Percentiles rank a stretch among this genome's conserved stretches.
Conservation (phyloP, 2,113 vertebrate genomes). For the Dunckerocampus dactyliophorus region DNA sequence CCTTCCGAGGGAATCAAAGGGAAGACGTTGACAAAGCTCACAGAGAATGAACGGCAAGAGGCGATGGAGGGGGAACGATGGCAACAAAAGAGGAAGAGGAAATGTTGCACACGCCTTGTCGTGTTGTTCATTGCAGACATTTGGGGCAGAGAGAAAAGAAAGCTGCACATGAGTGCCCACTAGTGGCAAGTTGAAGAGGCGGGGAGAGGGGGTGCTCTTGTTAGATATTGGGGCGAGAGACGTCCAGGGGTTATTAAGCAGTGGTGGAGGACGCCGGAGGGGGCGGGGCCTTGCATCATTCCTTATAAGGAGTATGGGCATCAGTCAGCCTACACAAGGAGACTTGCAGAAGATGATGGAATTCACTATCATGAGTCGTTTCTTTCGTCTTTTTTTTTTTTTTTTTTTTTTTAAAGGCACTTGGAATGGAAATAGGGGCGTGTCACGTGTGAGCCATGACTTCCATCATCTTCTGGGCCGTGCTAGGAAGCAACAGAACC, state of each 20-base stretch:
- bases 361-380: slow-evolving; percentile 74
- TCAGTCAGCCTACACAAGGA: slow-evolving; percentile 75
- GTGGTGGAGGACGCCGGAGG: slow-evolving; percentile 26
- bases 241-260: slow-evolving; percentile 51
- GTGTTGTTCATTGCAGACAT: slow-evolving; percentile 78
- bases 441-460: slow-evolving; percentile 65
- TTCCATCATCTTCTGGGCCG: slow-evolving; percentile 90
- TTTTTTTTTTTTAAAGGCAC: neutral
- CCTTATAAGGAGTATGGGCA: slow-evolving; percentile 29
- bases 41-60: slow-evolving; percentile 32
- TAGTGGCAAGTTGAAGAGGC: slow-evolving; percentile 24
- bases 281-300: slow-evolving; percentile 38
- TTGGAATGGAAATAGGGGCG: slow-evolving; percentile 3
- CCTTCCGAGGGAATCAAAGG: neutral
- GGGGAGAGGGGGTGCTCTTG: slow-evolving; percentile 27
- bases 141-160: slow-evolving; percentile 40
- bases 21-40: neutral
- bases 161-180: slow-evolving; percentile 3
- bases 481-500: slow-evolving; percentile 96
- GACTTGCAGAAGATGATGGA: slow-evolving; percentile 93
- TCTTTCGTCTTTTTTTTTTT: neutral
- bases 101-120: slow-evolving; percentile 48
- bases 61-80: slow-evolving; percentile 29
- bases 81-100: slow-evolving; percentile 53
- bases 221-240: slow-evolving; percentile 48